phyloP scores from a whole-genome alignment of 2,888 invertebrate species.

The Geophilus truncorum region DNA sequence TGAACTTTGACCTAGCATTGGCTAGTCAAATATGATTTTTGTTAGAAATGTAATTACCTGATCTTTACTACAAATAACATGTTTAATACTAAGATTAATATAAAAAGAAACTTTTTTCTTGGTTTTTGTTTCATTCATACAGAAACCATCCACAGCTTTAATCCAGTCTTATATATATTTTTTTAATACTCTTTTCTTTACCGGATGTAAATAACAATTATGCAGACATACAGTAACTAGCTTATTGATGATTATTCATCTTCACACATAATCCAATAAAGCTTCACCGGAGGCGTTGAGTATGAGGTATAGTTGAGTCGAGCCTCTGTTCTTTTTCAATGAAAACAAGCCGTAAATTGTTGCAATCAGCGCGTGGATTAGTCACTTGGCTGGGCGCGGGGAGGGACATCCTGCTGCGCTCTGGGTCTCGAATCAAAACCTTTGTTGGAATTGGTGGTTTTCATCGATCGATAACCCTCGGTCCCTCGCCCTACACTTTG shows the following conservation, averaged over 20 bases:
- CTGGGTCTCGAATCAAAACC: not conserved
- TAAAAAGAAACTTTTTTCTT: too few species aligned
- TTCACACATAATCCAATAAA: constrained; percentile 30
- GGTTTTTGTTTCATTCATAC: not conserved
- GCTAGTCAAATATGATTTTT: too few species aligned
- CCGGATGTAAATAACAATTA: not conserved
- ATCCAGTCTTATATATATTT: too few species aligned
- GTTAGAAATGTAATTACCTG: too few species aligned
- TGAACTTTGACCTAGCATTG: too few species aligned
- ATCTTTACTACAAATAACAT: too few species aligned
- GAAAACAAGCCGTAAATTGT: constrained; percentile 32
- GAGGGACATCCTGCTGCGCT: not conserved
- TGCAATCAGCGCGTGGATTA: constrained; percentile 30
- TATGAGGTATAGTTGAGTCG: not conserved
- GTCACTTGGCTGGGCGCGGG: constrained; percentile 29
- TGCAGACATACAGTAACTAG: too few species aligned
- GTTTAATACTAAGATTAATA: too few species aligned
- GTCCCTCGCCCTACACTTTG: not conserved
- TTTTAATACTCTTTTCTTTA: not conserved
- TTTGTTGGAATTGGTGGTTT: constrained; percentile 3
- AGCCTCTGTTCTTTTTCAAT: constrained; percentile 28
- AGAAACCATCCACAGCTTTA: too few species aligned
- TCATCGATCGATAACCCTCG: constrained; percentile 1
- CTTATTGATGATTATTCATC: constrained; percentile 23
- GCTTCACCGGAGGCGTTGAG: constrained; percentile 25